Conservation (phyloP, 2,113 vertebrate species). For the Accipiter cooperii region DNA sequence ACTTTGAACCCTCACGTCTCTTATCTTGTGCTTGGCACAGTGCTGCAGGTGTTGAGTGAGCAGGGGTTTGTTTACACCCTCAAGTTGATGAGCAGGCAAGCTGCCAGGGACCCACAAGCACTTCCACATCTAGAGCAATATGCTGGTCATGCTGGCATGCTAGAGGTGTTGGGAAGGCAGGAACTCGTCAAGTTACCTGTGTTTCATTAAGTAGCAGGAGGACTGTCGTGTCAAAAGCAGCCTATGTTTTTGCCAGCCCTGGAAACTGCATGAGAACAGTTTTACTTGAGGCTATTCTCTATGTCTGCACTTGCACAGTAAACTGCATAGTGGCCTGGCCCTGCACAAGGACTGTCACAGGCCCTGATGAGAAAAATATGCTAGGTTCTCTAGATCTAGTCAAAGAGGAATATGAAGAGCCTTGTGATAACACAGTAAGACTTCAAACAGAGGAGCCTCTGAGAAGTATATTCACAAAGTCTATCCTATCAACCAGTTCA, state of each 20-base stretch:
- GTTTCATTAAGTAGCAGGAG: background rate
- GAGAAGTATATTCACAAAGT: background rate
- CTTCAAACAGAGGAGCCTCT: background rate
- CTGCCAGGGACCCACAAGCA: background rate
- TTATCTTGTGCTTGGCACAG: background rate
- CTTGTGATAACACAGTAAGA: background rate
- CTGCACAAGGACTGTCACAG: background rate
- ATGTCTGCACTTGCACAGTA: background rate
- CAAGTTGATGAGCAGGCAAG: background rate
- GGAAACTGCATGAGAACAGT: background rate
- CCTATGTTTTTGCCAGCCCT: background rate
- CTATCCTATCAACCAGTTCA: background rate
- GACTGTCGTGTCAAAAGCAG: background rate
- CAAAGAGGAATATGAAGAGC: background rate
- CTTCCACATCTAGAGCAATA: background rate
- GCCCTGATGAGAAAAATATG: background rate
- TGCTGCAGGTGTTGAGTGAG: background rate
- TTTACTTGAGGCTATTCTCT: background rate
- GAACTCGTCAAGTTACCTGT: background rate
- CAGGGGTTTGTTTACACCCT: background rate
- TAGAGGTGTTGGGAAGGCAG: background rate
- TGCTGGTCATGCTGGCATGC: background rate
- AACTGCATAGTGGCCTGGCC: background rate
- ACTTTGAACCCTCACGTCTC: background rate
- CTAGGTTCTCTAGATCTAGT: background rate